A percentile compares a stretch with the other conserved stretches of the same genome.
phyloP scores from a whole-genome alignment of 2,888 invertebrate species.

The Deladenus siricidicola region DNA sequence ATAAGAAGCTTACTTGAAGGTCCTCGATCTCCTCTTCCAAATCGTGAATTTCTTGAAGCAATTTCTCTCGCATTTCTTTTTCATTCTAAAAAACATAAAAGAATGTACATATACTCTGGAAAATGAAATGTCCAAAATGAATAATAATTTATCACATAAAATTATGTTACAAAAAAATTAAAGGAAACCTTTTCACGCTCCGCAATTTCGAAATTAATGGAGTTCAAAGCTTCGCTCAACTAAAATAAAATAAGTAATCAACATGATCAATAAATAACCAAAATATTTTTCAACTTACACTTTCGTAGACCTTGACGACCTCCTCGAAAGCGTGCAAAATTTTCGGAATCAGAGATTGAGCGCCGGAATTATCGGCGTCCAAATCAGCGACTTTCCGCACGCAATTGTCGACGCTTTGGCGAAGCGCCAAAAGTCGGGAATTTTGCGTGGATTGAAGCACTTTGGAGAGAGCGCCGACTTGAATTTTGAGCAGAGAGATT shows the following conservation, averaged over 20 bases:
- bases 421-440: slow-evolving; percentile 11
- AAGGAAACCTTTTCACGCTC: too few relatives aligned
- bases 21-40: slow-evolving; percentile 31
- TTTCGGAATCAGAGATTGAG: slow-evolving; percentile 7
- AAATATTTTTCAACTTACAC: slow-evolving; percentile 3
- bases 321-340: slow-evolving; percentile 29
- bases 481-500: slow-evolving; percentile 37
- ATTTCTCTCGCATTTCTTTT: slow-evolving; percentile 9
- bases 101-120: too few relatives aligned
- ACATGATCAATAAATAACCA: neutral
- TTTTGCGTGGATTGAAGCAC: slow-evolving; percentile 25
- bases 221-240: slow-evolving; percentile 2
- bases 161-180: too few relatives aligned
- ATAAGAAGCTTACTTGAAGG: slow-evolving; percentile 21
- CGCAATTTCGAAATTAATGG: too few relatives aligned
- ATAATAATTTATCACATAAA: too few relatives aligned
- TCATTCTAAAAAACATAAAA: too few relatives aligned
- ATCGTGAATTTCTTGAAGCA: slow-evolving; percentile 24
- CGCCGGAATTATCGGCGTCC: slow-evolving; percentile 24
- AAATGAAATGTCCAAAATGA: too few relatives aligned
- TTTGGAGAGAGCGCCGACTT: slow-evolving; percentile 35
- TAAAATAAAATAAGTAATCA: neutral
- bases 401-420: slow-evolving; percentile 22
- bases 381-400: slow-evolving; percentile 28
- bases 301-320: slow-evolving; percentile 30